These are phyloP conservation scores for Thecophora atra DNA, from an alignment of 2,888 invertebrate species.

Conservation along the genomic window DNA sequence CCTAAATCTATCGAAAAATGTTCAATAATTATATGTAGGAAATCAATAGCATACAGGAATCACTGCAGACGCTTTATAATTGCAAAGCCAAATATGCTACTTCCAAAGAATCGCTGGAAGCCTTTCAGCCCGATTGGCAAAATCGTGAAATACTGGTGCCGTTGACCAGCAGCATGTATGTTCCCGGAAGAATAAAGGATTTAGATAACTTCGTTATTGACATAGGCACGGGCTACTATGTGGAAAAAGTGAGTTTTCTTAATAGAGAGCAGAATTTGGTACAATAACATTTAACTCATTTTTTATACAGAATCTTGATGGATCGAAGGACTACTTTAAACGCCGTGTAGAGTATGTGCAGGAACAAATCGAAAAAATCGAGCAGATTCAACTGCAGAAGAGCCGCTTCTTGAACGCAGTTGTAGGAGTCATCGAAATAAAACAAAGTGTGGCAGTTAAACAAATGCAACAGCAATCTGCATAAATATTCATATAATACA, in stretches of 20 bases:
- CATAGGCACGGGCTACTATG: slow-evolving; percentile 96
- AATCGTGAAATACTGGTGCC: slow-evolving; percentile 92
- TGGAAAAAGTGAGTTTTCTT: slow-evolving; percentile 79
- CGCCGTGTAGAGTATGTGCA: slow-evolving; percentile 90
- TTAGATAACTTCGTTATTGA: slow-evolving; percentile 90
- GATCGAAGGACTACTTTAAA: slow-evolving; percentile 92
- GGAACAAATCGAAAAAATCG: slow-evolving; percentile 95
- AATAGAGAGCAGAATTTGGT: no score
- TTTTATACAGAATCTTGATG: slow-evolving; percentile 73
- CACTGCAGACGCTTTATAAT: slow-evolving; percentile 86
- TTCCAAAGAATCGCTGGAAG: slow-evolving; percentile 85
- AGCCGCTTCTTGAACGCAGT: slow-evolving; percentile 82
- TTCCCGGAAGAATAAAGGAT: slow-evolving; percentile 87
- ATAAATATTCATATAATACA: slow-evolving; percentile 8
- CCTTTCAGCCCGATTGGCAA: slow-evolving; percentile 78
- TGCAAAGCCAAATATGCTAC: slow-evolving; percentile 91
- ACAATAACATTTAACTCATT: not conserved
- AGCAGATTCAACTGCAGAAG: slow-evolving; percentile 73
- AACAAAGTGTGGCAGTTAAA: slow-evolving; percentile 63
- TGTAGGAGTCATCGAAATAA: slow-evolving; percentile 80
- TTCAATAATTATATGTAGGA: slow-evolving; percentile 69
- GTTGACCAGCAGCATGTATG: slow-evolving; percentile 96
- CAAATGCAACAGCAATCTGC: slow-evolving; percentile 54
- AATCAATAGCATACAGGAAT: slow-evolving; percentile 87
- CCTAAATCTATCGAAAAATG: not conserved